Conservation (phyloP, 2,888 invertebrate species). For the Sthenelais limicola region DNA sequence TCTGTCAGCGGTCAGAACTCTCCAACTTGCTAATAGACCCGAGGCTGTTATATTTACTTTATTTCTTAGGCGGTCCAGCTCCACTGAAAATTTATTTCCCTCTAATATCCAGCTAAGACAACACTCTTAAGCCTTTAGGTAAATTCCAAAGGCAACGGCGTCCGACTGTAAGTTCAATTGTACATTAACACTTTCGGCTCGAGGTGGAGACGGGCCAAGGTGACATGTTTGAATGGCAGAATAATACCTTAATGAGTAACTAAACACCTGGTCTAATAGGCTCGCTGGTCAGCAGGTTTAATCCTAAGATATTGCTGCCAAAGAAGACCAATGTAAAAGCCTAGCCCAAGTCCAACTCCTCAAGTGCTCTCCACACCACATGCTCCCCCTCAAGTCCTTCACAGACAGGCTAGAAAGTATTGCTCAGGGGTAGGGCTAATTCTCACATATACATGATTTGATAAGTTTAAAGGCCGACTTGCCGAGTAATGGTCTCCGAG, state of each 20-base stretch:
- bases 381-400: neutral
- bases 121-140: constrained; percentile 2
- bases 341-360: neutral
- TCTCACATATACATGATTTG: no score
- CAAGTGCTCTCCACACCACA: neutral
- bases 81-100: neutral
- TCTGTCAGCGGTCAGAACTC: no score
- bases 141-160: neutral
- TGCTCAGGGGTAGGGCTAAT: no score
- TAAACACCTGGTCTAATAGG: constrained; percentile 29
- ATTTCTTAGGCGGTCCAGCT: constrained; percentile 3
- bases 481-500: no score
- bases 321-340: neutral
- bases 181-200: neutral
- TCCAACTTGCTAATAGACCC: neutral
- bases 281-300: neutral
- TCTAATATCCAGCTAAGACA: constrained; percentile 23
- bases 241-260: constrained; percentile 20
- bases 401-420: no score
- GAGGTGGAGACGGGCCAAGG: neutral
- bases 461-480: no score
- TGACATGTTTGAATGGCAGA: neutral
- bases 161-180: neutral
- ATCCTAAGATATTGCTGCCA: neutral
- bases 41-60: constrained; percentile 11